phyloP scores from a whole-genome alignment of 2,797 vertebrate species.

The Tragelaphus eurycerus region DNA sequence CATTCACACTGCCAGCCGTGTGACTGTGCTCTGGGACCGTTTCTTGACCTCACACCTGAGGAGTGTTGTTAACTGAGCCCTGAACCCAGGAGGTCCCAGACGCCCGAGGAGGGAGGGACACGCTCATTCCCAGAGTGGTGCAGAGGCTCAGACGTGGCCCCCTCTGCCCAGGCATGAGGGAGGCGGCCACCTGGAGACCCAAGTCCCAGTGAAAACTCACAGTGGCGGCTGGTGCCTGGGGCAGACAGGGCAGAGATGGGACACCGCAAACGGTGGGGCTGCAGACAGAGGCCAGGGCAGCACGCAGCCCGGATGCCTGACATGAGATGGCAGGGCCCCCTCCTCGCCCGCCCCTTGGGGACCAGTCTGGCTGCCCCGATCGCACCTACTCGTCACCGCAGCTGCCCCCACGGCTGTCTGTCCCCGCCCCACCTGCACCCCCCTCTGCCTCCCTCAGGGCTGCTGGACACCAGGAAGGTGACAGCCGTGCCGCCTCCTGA shows the following conservation, averaged over 20 bases:
- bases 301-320: accelerated
- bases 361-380: not conserved
- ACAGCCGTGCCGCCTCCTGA: not conserved
- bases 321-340: not conserved
- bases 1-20: accelerated
- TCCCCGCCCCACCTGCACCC: accelerated
- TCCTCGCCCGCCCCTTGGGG: not conserved
- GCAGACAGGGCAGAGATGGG: not conserved
- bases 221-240: not conserved
- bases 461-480: not conserved
- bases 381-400: accelerated
- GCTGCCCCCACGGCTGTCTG: not conserved
- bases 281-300: not conserved
- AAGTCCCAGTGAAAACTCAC: not conserved
- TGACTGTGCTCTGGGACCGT: accelerated
- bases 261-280: accelerated
- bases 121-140: accelerated
- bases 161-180: not conserved
- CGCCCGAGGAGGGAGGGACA: not conserved
- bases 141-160: not conserved
- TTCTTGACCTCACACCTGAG: not conserved
- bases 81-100: not conserved
- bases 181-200: not conserved
- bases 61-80: not conserved
- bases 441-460: not conserved